Evolutionary conservation across 2,113 vertebrate genomes (phyloP), one percentile per base, ranked within the genome.

Genomic region (Haemorhous mexicanus): DNA sequence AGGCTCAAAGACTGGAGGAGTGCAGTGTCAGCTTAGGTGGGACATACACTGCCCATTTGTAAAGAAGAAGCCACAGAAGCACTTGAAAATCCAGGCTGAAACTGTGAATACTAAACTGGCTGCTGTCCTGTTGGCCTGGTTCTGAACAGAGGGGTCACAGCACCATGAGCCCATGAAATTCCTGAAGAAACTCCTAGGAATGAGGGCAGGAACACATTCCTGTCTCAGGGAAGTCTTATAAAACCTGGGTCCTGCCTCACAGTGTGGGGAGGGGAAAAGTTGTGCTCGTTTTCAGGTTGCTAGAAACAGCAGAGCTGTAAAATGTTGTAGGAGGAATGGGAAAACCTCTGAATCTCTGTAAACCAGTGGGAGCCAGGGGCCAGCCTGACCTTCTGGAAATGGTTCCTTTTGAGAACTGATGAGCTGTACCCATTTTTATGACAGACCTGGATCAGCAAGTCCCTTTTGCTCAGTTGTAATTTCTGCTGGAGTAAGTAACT

Each of bases 331-430:
- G 4, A 24, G 19, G 49, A 53, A 43, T 17, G 50, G 52, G 41
- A 73, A 81, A 81, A 39, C 10, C 7, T 93, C 79, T 53, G 46
- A 73, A 47, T 32, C 15, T 61, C 56, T 81, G 49, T 56, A 75
- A 79, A 41, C 13, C 2, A 2, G 7, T 39, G 47, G 70, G 68
- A 87, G 10, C 19, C 30, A 47, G 70, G 70, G 52, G 82, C 59
- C 55, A 92, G 37, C 26, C 52, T 84, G 85, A 79, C 72, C 49
- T 89, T 87, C 59, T 87, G 79, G 85, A 93, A 87, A 90, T 5
- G 8, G 32, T 8, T 76, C 43, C 28, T 81, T 93, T 70, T 37
- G 80, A 77, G 61, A 91, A 75, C n/a, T 69, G 50, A 69, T 87
- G 82, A 93, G 19, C 37, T 53, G 21, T 58, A 22, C 64, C 26